A percentile compares a stretch with the other conserved stretches of the same genome.
phyloP scores from a whole-genome alignment of 2,113 vertebrate species.

The Malurus cyaneus region DNA sequence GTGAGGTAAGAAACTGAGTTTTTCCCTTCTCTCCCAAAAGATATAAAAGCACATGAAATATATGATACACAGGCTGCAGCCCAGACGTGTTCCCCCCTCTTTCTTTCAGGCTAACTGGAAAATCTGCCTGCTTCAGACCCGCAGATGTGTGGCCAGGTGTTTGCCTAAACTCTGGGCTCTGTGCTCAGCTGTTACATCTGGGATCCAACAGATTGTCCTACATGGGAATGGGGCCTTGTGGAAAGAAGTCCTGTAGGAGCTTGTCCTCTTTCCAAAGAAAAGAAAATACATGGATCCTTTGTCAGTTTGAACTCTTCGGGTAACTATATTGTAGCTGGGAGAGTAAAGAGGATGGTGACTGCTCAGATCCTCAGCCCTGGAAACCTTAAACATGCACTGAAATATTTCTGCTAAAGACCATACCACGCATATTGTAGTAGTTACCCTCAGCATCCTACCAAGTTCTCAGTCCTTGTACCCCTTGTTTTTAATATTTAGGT shows the following conservation, averaged over 20 bases:
- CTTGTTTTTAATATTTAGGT: not conserved
- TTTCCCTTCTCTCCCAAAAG: not conserved
- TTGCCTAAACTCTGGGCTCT: not conserved
- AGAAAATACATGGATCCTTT: accelerated
- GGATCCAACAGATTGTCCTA: not conserved
- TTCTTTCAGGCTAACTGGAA: not conserved
- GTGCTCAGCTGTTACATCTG: not conserved
- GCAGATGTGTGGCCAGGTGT: accelerated
- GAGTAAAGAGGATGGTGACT: not conserved
- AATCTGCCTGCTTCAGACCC: not conserved
- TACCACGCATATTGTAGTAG: accelerated
- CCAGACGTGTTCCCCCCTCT: not conserved
- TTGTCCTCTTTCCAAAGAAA: not conserved
- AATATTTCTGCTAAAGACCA: not conserved
- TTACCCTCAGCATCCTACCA: not conserved
- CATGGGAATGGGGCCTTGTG: not conserved
- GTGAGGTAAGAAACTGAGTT: not conserved
- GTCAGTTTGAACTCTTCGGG: not conserved
- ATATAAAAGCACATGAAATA: not conserved
- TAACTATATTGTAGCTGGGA: accelerated
- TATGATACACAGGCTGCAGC: not conserved
- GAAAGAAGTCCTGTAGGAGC: not conserved
- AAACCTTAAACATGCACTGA: not conserved
- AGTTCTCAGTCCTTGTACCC: not conserved
- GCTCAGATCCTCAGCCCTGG: not conserved